phyloP scores from a whole-genome alignment of 2,113 vertebrate species.

The Todiramphus saurophagus region DNA sequence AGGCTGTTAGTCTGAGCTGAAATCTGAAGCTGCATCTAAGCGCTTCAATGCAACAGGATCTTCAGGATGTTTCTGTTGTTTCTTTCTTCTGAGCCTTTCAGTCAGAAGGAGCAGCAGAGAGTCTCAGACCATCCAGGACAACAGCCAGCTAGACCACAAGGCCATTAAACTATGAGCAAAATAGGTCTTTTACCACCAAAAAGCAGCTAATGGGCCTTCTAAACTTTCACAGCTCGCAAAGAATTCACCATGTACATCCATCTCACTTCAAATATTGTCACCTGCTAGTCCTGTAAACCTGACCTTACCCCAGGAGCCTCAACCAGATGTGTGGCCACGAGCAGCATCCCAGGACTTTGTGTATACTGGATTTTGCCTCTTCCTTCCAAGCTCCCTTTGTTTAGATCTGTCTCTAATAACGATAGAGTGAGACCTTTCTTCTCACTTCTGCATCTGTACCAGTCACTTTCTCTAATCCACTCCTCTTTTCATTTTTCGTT shows the following conservation, averaged over 20 bases:
- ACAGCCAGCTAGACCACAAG: background rate
- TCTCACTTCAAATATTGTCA: background rate
- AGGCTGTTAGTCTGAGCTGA: background rate
- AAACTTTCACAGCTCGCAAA: background rate
- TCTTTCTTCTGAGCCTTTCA: background rate
- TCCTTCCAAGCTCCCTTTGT: background rate
- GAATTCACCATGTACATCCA: background rate
- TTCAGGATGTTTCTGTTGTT: background rate
- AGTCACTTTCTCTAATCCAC: background rate
- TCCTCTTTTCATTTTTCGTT: background rate
- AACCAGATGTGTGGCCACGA: accelerated
- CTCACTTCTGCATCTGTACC: background rate
- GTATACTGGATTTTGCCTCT: background rate
- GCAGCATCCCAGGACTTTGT: background rate
- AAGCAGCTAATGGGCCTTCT: background rate
- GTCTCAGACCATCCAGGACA: background rate
- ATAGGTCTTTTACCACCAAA: background rate
- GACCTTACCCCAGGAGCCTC: background rate
- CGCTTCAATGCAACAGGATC: background rate
- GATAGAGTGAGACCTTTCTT: background rate
- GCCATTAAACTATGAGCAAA: background rate
- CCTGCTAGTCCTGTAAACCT: background rate
- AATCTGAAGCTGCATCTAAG: background rate
- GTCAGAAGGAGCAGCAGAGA: background rate
- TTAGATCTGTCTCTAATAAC: background rate